A percentile compares a stretch with the other conserved stretches of the same genome.
These are phyloP conservation scores for Taenioides sp. DNA, from an alignment of 2,797 vertebrate species.

Conservation along the genomic window DNA sequence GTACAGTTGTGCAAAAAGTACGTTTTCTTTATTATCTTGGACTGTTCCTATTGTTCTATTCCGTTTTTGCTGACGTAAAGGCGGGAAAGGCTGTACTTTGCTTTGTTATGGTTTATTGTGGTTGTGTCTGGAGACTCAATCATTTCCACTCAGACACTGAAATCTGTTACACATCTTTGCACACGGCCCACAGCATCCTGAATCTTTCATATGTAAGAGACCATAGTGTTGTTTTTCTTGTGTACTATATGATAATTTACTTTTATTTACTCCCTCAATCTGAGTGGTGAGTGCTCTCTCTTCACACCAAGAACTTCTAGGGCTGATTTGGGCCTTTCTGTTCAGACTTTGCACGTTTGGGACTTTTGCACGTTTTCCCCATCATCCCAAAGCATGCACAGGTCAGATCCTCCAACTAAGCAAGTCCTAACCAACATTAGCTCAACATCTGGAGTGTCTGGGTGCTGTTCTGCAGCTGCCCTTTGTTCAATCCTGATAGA, in stretches of 20 bases:
- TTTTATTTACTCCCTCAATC: background rate
- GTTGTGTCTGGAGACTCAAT: conserved; percentile 3
- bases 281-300: background rate
- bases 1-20: background rate
- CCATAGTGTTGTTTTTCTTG: background rate
- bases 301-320: too few relatives aligned
- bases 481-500: too few relatives aligned
- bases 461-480: too few relatives aligned
- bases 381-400: too few relatives aligned
- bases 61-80: conserved; percentile 4
- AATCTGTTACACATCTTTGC: background rate
- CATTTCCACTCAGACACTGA: background rate
- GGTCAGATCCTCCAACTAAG: too few relatives aligned
- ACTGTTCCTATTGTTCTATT: background rate
- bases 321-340: too few relatives aligned
- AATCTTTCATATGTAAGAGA: background rate
- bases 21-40: background rate
- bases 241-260: background rate
- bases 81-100: background rate
- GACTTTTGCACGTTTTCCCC: too few relatives aligned
- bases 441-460: too few relatives aligned
- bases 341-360: too few relatives aligned
- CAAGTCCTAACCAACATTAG: too few relatives aligned
- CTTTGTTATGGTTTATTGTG: background rate
- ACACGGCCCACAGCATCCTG: background rate